Percentiles rank a stretch among this genome's conserved stretches.
Conservation (phyloP, 2,888 invertebrate species). For the Ochropacha duplaris region DNA sequence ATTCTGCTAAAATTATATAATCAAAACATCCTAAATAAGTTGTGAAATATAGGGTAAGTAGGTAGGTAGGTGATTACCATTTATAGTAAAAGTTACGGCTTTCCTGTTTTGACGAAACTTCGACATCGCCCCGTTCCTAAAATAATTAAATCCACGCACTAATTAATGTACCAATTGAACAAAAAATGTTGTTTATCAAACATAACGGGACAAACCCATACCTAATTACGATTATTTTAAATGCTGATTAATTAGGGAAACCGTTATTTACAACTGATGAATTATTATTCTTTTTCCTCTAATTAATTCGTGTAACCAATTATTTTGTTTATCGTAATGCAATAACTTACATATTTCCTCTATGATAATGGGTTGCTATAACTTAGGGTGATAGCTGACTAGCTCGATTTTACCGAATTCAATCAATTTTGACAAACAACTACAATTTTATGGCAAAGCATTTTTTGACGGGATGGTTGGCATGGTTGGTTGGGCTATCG, state of each 20-base stretch:
- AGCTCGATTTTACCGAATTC: neutral
- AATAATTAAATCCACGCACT: slow-evolving; percentile 1
- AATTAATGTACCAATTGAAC: neutral
- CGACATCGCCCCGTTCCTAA: neutral
- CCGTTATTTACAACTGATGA: slow-evolving; percentile 5
- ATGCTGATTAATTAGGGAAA: slow-evolving; percentile 8
- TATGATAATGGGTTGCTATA: slow-evolving; percentile 17
- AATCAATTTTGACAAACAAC: neutral
- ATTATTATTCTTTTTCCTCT: slow-evolving; percentile 21
- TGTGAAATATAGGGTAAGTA: no score
- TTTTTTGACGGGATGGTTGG: no score
- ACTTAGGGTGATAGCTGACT: slow-evolving; percentile 5
- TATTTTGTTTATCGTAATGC: slow-evolving; percentile 32
- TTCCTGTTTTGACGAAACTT: neutral
- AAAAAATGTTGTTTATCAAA: neutral
- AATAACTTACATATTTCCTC: slow-evolving; percentile 29
- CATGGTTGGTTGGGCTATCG: no score
- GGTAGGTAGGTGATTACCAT: no score
- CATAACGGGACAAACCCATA: slow-evolving; percentile 3
- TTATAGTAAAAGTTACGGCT: neutral
- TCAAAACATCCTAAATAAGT: no score
- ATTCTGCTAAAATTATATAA: no score
- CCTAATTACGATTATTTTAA: slow-evolving; percentile 5
- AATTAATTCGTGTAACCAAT: slow-evolving; percentile 30
- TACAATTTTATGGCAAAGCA: no score